Base-by-base conservation (phyloP, 2,113 vertebrate species). In the Hiodon tergisus region DNA sequence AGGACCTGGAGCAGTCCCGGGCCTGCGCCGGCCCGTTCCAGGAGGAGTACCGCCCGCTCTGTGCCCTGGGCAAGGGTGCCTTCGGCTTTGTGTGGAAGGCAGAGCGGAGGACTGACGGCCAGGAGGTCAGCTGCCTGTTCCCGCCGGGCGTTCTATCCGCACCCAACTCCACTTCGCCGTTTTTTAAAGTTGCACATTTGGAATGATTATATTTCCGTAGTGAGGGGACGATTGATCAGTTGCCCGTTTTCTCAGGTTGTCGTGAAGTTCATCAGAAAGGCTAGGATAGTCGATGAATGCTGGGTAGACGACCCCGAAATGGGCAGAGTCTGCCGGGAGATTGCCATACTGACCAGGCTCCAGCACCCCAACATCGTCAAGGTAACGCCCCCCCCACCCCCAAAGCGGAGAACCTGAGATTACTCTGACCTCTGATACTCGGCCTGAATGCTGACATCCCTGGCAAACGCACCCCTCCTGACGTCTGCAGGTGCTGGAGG, bases 41-140 rank as follows among this genome's bases (percentile, higher is more conserved):
- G 31, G 85, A 88, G 57, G 89, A 94, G 75, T 98, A 98, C 67
- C 86, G 79, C 81, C 94, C 92, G 0, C 62, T 94, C 61, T 86
- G 78, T 63, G 91, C 93, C 0, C 79, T 97, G 14, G 96, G 97
- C 60, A 97, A 93, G 67, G 96, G 95, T 59, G 93, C 95, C 51
- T 98, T 97, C 53, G 96, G 97, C 66, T 96, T 95, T 72, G 95
- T 98, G 72, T 98, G 96, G 94, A 94, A 89, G 5, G 95, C 95
- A 5, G 62, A 84, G 74, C 61, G 89, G 66, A 92, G 88, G 79
- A 77, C 80, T 0, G 80, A 90, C 59, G 84, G 87, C 5, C 85
- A 91, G 76, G 94, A 98, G 89, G 96, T 98, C 68, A 88, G 73
- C 16, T 17, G 16, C 6, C 31, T 31, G 31, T 60, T 3, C 3